A percentile compares a stretch with the other conserved stretches of the same genome.
Evolutionary conservation across 2,888 invertebrate species (phyloP).

Genomic region (Sphaerophoria rueppellii): DNA sequence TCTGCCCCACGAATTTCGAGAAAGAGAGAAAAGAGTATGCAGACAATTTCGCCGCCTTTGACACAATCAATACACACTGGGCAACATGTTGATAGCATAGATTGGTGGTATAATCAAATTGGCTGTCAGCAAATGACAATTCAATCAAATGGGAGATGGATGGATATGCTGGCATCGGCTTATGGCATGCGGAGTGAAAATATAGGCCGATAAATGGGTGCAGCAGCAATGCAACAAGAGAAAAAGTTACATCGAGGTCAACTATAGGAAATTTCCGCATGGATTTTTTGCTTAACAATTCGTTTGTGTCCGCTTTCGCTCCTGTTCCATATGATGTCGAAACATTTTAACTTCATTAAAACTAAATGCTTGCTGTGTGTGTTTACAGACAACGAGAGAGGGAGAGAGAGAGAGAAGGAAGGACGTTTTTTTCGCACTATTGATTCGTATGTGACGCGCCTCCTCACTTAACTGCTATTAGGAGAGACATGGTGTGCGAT

Average conservation of each 20-base stretch:
- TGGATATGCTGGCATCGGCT: constrained; percentile 12
- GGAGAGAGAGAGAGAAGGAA: not conserved
- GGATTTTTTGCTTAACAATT: constrained; percentile 8
- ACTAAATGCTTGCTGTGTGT: constrained; percentile 11
- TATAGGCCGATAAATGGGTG: constrained; percentile 58
- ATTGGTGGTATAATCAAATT: constrained; percentile 35
- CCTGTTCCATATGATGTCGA: constrained; percentile 38
- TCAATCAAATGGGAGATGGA: constrained; percentile 44
- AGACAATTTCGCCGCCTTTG: constrained; percentile 44
- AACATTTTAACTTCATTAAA: constrained; percentile 39
- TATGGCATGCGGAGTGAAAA: not conserved
- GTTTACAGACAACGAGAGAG: not conserved
- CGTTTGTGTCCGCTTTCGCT: constrained; percentile 41
- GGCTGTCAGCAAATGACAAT: constrained; percentile 53
- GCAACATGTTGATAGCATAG: constrained; percentile 64
- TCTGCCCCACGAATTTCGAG: constrained; percentile 29
- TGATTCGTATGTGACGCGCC: constrained; percentile 59
- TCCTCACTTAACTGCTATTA: constrained; percentile 67
- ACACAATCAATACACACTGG: constrained; percentile 49
- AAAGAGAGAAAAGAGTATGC: not conserved
- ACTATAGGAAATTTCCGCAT: constrained; percentile 51
- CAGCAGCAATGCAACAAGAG: constrained; percentile 1
- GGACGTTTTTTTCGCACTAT: constrained; percentile 30
- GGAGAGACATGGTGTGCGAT: constrained; percentile 70
- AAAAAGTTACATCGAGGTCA: constrained; percentile 41